A percentile compares a stretch with the other conserved stretches of the same genome.
Evolutionary conservation across 92 coral and sea anemone genomes (phyloP).

Genomic region (Phenganax marumi): DNA sequence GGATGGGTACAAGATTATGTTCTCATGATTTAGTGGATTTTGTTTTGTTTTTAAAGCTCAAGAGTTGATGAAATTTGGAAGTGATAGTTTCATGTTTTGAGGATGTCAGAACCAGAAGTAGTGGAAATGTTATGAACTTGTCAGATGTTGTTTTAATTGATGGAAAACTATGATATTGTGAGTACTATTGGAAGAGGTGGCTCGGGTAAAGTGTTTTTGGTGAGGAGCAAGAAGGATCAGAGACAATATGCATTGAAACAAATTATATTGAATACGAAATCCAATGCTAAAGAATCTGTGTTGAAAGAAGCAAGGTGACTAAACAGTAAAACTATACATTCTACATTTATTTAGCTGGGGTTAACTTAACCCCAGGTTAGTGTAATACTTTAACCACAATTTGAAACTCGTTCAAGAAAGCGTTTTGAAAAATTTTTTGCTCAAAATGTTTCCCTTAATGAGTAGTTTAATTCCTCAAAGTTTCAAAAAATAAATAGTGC

Average conservation of each 20-base stretch:
- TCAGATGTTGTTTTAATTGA: not conserved
- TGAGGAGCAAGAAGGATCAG: slow-evolving; percentile 66
- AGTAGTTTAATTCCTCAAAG: too few species aligned
- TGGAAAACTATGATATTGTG: slow-evolving; percentile 79
- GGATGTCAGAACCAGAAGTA: not conserved
- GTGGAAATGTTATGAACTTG: not conserved
- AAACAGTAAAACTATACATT: not conserved
- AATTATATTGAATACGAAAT: slow-evolving; percentile 77
- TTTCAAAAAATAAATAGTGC: too few species aligned
- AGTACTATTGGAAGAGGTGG: slow-evolving; percentile 79
- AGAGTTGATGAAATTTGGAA: not conserved
- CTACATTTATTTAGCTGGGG: not conserved
- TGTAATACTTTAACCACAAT: too few species aligned
- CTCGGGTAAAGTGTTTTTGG: slow-evolving; percentile 82
- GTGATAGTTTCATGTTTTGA: not conserved
- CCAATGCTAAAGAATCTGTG: slow-evolving; percentile 79
- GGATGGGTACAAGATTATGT: not conserved
- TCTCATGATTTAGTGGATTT: not conserved
- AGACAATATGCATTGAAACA: slow-evolving; percentile 88
- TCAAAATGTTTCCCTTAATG: too few species aligned
- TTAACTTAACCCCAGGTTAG: too few species aligned
- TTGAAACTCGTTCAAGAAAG: too few species aligned
- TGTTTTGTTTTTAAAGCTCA: not conserved
- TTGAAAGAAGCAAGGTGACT: slow-evolving; percentile 88
- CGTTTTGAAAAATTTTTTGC: too few species aligned